phyloP scores from a whole-genome alignment of 2,113 vertebrate species.

The Gallinago jamesoni region DNA sequence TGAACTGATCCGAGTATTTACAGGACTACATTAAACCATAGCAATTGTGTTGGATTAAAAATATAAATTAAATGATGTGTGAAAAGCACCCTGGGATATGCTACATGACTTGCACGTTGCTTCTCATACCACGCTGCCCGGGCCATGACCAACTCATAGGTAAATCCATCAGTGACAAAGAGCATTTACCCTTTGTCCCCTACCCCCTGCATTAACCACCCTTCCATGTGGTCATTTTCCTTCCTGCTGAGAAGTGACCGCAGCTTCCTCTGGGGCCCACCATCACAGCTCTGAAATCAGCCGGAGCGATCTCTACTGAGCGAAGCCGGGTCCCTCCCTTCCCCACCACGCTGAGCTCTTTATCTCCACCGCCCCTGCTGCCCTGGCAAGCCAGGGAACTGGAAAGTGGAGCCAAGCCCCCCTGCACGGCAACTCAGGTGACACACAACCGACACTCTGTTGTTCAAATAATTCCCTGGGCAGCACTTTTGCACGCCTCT shows the following conservation, averaged over 20 bases:
- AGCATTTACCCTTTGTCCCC: background rate
- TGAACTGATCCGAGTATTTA: background rate
- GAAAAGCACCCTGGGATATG: background rate
- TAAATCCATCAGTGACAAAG: background rate
- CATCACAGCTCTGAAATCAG: constrained; percentile 1
- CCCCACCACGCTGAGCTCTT: constrained; percentile 52
- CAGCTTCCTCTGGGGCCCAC: constrained; percentile 60
- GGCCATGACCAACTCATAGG: background rate
- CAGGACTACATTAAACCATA: background rate
- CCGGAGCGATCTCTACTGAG: background rate
- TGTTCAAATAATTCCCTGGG: background rate
- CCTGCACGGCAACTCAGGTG: background rate
- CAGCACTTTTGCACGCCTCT: background rate
- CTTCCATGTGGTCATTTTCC: constrained; percentile 73
- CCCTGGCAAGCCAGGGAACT: background rate
- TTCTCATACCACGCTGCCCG: background rate
- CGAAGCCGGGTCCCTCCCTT: constrained; percentile 54
- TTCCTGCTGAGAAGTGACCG: constrained; percentile 65
- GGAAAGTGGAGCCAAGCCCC: background rate
- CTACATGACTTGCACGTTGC: background rate
- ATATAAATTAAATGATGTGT: background rate
- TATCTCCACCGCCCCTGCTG: background rate
- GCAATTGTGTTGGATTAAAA: background rate
- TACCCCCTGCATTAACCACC: constrained; percentile 29
- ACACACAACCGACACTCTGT: background rate